Base-by-base conservation (phyloP, 1,140 invertebrate genomes). In the Sitobion miscanthi region DNA sequence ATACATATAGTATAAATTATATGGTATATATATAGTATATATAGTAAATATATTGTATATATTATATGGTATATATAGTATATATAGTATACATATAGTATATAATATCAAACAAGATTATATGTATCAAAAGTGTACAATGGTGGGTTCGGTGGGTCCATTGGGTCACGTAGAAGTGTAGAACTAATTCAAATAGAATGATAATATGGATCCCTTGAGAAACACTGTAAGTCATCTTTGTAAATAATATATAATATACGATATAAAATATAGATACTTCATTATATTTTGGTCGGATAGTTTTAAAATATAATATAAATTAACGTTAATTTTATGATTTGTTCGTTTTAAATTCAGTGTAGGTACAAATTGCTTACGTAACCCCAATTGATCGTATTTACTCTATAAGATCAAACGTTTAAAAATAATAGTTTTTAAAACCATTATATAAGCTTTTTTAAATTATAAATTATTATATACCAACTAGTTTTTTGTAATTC, bases 151-250 rank as follows among this genome's bases (percentile, higher is more conserved):
- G 62, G 30, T 42, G 21, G 82, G 83, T 25, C 83, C 23, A 45
- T 23, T 45, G 42, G 42, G 52, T 49, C 45, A 47, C 14, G n/a
- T 38, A 14, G 35, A 23, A 54, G 42, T 42, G 42, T 47, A 47
- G 6, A 47, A 47, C 57, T 89, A 89, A 57, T 57, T 89, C 57
- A 57, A 52, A 54, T 5, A 38, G 52, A 45, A 88, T 49, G 47
- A 14, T 38, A 77, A n/a, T 77, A 35, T 54, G 21, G 54, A 89
- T 89, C 88, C 88, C 88, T 25, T 7, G 88, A 89, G 88, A 89
- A 57, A 57, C 35, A 38, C 38, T 89, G 35, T 54, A 54, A 38
- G n/a, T 54, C 86, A 30, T 52, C 54, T 38, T 20, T 47, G 21
- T 47, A 49, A 47, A 52, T 23, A 49, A 57, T 89, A 23, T 86